A percentile compares a stretch with the other conserved stretches of the same genome.
Conservation (phyloP, 2,113 vertebrate genomes). For the Symphodus melops region DNA sequence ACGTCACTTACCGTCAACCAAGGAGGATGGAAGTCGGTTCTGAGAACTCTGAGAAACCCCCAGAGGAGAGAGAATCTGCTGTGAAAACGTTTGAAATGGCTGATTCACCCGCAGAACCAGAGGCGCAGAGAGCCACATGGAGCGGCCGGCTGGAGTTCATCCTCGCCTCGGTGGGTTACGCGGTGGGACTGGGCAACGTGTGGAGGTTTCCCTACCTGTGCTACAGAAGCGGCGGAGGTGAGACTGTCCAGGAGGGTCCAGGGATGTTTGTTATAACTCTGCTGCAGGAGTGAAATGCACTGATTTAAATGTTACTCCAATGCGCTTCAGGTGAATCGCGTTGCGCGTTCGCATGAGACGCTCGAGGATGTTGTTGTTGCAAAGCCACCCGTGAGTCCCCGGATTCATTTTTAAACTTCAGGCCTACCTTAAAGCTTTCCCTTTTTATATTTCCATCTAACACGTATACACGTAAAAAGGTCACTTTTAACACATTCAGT, state of each 20-base stretch:
- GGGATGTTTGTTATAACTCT: neutral
- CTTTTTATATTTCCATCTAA: too few species aligned
- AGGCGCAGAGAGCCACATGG: slow-evolving; percentile 74
- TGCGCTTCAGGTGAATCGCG: neutral
- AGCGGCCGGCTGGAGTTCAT: slow-evolving; percentile 80
- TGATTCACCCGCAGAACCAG: neutral
- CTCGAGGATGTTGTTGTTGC: neutral
- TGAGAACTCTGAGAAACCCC: slow-evolving; percentile 8
- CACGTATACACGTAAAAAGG: too few species aligned
- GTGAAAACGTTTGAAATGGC: neutral
- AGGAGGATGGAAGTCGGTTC: slow-evolving; percentile 39
- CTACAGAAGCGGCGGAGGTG: slow-evolving; percentile 84
- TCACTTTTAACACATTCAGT: too few species aligned
- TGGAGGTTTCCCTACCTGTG: slow-evolving; percentile 86
- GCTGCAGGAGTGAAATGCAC: neutral
- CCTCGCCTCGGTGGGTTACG: slow-evolving; percentile 79
- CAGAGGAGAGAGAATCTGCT: slow-evolving; percentile 8
- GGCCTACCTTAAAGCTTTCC: too few species aligned
- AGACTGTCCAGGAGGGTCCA: neutral
- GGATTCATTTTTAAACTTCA: neutral
- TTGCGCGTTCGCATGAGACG: neutral
- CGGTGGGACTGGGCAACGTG: slow-evolving; percentile 83
- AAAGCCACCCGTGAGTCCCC: too few species aligned
- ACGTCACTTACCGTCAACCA: neutral
- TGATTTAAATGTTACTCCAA: neutral